Conservation (phyloP, 2,888 invertebrate species). For the Plebejus melissa region DNA sequence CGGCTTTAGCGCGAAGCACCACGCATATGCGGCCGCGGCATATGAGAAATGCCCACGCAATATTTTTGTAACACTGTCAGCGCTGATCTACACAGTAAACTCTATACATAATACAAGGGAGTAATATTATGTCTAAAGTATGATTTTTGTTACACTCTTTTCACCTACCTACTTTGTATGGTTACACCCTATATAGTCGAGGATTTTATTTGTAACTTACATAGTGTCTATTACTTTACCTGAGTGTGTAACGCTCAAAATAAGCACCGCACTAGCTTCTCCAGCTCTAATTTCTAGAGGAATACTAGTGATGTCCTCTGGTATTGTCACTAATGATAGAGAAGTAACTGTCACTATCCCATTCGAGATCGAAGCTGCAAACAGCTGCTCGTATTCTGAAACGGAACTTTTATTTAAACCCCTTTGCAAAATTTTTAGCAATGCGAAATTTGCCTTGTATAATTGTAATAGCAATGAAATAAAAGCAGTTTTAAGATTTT, state of each 20-base stretch:
- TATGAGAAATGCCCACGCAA: too few species aligned
- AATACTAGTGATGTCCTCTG: conserved; percentile 43
- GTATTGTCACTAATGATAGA: conserved; percentile 41
- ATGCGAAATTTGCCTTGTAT: background rate
- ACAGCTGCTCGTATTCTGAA: conserved; percentile 49
- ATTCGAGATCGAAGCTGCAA: conserved; percentile 42
- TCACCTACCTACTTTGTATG: too few species aligned
- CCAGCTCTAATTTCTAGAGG: conserved; percentile 51
- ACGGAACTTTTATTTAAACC: conserved; percentile 29
- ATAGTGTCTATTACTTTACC: conserved; percentile 24
- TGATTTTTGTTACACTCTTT: too few species aligned
- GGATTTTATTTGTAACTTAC: too few species aligned
- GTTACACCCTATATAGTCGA: too few species aligned
- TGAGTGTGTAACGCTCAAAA: conserved; percentile 34
- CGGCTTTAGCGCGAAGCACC: too few species aligned
- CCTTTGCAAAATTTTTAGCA: conserved; percentile 16
- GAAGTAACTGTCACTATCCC: conserved; percentile 45
- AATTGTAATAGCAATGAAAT: background rate
- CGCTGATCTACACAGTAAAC: too few species aligned
- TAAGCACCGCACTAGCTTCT: conserved; percentile 50
- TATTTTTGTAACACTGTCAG: too few species aligned
- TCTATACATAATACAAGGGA: too few species aligned
- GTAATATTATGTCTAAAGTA: too few species aligned
- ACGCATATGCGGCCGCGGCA: too few species aligned
- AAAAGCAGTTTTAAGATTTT: background rate